Base-by-base conservation (phyloP, 2,113 vertebrate genomes). In the Sebastes schlegelii region DNA sequence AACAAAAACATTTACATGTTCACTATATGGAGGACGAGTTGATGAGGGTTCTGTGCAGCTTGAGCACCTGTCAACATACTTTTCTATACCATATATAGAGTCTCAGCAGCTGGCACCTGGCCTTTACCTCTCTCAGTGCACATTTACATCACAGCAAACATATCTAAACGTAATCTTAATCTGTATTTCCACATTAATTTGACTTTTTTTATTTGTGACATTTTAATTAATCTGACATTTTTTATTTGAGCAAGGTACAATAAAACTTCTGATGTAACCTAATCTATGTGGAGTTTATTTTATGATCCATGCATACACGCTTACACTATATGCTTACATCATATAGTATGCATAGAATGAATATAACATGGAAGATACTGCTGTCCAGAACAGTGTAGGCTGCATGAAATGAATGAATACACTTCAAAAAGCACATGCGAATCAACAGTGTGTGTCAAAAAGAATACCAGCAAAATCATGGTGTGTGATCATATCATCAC, bases 1-100 rank as follows among this genome's bases (percentile, higher is more conserved):
- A 82, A 86, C 12, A 79, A 77, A 90, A 90, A 91, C 86, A 80
- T 90, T 92, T 90, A 91, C 86, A 79, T 80, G 10, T 83, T 67
- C 64, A 55, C 43, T 61, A 1, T 77, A n/a, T 48, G 67, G 70
- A 86, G 21, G 81, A 91, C 26, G 54, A 70, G 82, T 34, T 79
- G 76, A 84, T 71, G 80, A 79, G 54, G 68, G 82, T 86, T 82
- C 64, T 67, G 17, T 69, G 61, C 75, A 48, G 63, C 60, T 14
- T 68, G 57, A 84, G 26, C 8, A 49, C 62, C 51, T 58, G 60
- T 4, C 12, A 46, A 70, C 67, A 70, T 87, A 65, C n/a, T 6
- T 49, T n/a, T 14, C 52, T 65, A 65, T 48, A 67, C 70, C 83
- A 85, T 85, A 91, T 88, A 88, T 84, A 90, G 88, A 88, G 42